Percentiles rank a stretch among this genome's conserved stretches.
phyloP scores from a whole-genome alignment of 2,113 vertebrate species.

The Procavia capensis region DNA sequence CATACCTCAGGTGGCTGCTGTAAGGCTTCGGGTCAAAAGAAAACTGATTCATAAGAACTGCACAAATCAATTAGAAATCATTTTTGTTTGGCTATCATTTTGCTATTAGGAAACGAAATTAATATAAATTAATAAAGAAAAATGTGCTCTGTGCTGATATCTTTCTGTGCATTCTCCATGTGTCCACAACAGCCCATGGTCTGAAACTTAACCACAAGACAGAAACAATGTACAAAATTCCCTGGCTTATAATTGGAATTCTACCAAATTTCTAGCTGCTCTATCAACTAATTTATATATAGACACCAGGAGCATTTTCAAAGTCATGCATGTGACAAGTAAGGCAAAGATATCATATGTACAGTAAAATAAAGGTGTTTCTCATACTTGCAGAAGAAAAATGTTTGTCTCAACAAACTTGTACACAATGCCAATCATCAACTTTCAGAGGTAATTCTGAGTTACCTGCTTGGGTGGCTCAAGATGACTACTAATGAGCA shows the following conservation, averaged over 20 bases:
- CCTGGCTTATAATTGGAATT: neutral
- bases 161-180: neutral
- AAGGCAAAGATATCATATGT: neutral
- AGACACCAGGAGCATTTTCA: neutral
- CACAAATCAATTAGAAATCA: slow-evolving; percentile 38
- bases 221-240: neutral
- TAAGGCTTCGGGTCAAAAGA: neutral
- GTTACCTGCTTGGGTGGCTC: neutral
- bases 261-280: neutral
- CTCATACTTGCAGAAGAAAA: neutral
- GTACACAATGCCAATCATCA: neutral
- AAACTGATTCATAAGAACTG: slow-evolving; percentile 44
- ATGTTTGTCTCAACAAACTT: neutral
- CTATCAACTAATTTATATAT: neutral
- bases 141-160: neutral
- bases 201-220: neutral
- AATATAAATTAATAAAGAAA: slow-evolving; percentile 13
- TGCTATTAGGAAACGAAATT: slow-evolving; percentile 43
- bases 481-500: neutral
- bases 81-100: slow-evolving; percentile 65
- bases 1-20: neutral
- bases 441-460: neutral
- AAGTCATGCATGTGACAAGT: neutral
- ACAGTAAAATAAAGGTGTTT: neutral
- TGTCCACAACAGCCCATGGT: neutral